Base-by-base conservation (phyloP, 2,113 vertebrate genomes). In the Dipodomys ordii region DNA sequence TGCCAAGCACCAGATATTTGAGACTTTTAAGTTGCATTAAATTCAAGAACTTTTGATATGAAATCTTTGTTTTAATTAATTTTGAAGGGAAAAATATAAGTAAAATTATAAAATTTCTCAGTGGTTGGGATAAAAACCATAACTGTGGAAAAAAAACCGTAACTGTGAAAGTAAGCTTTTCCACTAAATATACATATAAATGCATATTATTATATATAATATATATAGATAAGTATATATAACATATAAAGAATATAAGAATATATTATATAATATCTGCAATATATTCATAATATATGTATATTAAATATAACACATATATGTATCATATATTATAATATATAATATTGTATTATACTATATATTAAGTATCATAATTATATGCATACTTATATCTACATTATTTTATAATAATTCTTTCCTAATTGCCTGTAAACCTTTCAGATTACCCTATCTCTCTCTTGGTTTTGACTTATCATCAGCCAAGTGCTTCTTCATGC, bases 21-120 rank as follows among this genome's bases (percentile, higher is more conserved):
- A 49, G 6, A 49, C 28, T 90, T 86, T 65, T 71, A 65, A 64
- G 65, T 60, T 87, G 23, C 90, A 76, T 65, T 94, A 71, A 46
- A 64, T 87, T 23, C n/a, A 94, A 73, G 25, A 44, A 0, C 10
- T 69, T 88, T 86, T 16, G 65, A 65, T 83, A 83, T 6, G 25
- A 23, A 1, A 35, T 39, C 73, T 12, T 49, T 49, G 20, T 83
- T 91, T 85, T 30, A 69, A 35, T 16, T 82, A 73, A 87, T 78
- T 89, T 83, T 3, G 2, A 11, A 5, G 1, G 71, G 39, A 89
- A 53, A 16, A 78, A 96, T n/a, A 74, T 20, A 72, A 72, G 19
- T 71, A 73, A 32, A 12, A 62, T 53, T 10, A 68, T 74, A 89
- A 73, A 76, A 80, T 11, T 74, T 35, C 20, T n/a, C 7, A 27